Percentiles rank a stretch among this genome's conserved stretches.
phyloP scores from a whole-genome alignment of 2,113 vertebrate genomes.

The Varanus salvator region DNA sequence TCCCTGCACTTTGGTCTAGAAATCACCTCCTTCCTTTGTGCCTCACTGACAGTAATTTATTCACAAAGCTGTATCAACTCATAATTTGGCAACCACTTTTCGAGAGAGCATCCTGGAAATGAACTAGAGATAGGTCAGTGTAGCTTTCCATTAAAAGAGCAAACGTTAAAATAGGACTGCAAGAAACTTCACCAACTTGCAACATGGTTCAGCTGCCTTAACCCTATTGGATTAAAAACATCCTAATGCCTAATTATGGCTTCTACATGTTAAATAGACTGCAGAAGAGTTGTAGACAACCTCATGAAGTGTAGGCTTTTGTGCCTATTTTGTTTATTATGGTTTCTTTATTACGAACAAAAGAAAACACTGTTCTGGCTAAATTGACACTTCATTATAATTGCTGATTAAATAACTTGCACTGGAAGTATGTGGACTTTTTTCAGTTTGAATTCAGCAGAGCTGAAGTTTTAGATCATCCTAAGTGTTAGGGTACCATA shows the following conservation, averaged over 20 bases:
- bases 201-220: background rate
- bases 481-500: background rate
- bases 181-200: background rate
- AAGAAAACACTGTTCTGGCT: slow-evolving; percentile 42
- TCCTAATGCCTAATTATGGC: slow-evolving; percentile 3
- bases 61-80: background rate
- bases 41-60: background rate
- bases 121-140: background rate
- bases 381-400: slow-evolving; percentile 44
- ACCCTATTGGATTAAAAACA: background rate
- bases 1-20: background rate
- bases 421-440: background rate
- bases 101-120: background rate
- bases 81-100: background rate
- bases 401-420: background rate
- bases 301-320: slow-evolving; percentile 36
- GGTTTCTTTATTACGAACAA: slow-evolving; percentile 33
- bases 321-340: slow-evolving; percentile 45
- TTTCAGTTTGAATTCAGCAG: background rate
- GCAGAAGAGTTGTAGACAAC: background rate
- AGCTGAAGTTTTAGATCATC: background rate
- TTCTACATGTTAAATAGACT: background rate
- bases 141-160: background rate
- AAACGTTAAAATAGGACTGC: slow-evolving; percentile 1
- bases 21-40: background rate